Evolutionary conservation across 2,888 invertebrate species (phyloP).

Genomic region (Allygus modestus): DNA sequence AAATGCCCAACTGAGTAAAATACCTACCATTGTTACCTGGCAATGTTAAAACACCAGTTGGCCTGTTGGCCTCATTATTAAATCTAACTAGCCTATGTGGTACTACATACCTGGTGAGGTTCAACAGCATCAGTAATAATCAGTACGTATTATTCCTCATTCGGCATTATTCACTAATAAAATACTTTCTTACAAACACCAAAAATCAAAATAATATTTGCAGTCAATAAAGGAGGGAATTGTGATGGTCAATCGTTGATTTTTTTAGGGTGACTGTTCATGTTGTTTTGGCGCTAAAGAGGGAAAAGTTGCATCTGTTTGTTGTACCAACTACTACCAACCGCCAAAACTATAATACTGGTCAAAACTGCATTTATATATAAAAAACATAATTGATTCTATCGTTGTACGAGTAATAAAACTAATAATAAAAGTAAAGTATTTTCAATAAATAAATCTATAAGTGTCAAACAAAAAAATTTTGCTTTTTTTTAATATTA

Average conservation of each 20-base stretch:
- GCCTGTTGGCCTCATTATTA: neutral
- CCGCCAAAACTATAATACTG: too few species aligned
- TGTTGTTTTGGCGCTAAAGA: constrained; percentile 42
- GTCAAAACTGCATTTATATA: too few species aligned
- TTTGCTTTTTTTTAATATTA: too few species aligned
- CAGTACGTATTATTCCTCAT: neutral
- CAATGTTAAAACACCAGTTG: too few species aligned
- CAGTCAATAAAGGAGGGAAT: neutral
- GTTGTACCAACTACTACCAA: neutral
- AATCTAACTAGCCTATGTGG: neutral
- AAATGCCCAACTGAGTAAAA: neutral
- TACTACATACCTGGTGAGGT: neutral
- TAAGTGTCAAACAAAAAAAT: too few species aligned
- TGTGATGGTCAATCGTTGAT: too few species aligned
- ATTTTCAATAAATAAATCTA: too few species aligned
- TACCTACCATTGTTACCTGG: neutral
- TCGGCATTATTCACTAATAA: too few species aligned
- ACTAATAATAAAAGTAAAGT: too few species aligned
- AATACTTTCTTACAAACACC: neutral
- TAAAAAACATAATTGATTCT: too few species aligned
- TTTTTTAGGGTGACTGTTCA: too few species aligned
- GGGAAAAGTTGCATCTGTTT: neutral
- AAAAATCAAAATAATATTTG: neutral
- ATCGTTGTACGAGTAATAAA: too few species aligned
- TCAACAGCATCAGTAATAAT: neutral